phyloP scores from a whole-genome alignment of 2,888 invertebrate species.

The Cheilosia scutellata region DNA sequence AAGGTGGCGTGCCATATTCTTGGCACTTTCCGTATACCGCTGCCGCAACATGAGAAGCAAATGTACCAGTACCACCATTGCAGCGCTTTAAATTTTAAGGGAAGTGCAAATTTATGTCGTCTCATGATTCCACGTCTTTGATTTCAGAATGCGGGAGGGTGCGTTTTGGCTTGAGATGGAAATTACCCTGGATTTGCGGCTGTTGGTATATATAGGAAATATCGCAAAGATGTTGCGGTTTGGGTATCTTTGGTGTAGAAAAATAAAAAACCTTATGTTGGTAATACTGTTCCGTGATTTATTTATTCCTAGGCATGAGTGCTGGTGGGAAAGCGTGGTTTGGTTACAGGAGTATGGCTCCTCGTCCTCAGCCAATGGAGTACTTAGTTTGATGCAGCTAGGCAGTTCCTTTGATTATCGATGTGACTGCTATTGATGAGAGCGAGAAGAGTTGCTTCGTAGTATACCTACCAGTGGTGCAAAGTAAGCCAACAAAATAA shows the following conservation, averaged over 20 bases:
- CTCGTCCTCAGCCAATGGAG: conserved; percentile 39
- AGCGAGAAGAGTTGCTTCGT: too few relatives aligned
- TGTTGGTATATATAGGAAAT: conserved; percentile 7
- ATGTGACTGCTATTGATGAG: too few relatives aligned
- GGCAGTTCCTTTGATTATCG: not conserved
- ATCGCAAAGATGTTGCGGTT: conserved; percentile 20
- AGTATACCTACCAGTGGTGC: too few relatives aligned
- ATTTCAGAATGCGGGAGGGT: conserved; percentile 44
- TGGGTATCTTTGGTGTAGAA: not conserved
- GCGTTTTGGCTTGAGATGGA: conserved; percentile 35
- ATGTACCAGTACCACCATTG: not conserved
- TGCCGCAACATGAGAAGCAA: conserved; percentile 12
- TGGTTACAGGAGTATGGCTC: conserved; percentile 30
- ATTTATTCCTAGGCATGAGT: conserved; percentile 45
- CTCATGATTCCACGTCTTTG: conserved; percentile 70
- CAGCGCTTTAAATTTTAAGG: conserved; percentile 49
- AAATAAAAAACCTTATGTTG: conserved; percentile 5
- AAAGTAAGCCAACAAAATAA: too few relatives aligned
- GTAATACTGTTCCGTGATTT: conserved; percentile 52
- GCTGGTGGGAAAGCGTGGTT: conserved; percentile 18
- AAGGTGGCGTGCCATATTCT: conserved; percentile 13
- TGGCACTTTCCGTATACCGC: conserved; percentile 4
- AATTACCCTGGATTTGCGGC: conserved; percentile 51
- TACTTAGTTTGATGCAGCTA: conserved; percentile 24
- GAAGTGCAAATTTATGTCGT: conserved; percentile 63